Evolutionary conservation across 2,113 vertebrate genomes (phyloP), one percentile per base, ranked within the genome.

Genomic region (Hyla sarda): DNA sequence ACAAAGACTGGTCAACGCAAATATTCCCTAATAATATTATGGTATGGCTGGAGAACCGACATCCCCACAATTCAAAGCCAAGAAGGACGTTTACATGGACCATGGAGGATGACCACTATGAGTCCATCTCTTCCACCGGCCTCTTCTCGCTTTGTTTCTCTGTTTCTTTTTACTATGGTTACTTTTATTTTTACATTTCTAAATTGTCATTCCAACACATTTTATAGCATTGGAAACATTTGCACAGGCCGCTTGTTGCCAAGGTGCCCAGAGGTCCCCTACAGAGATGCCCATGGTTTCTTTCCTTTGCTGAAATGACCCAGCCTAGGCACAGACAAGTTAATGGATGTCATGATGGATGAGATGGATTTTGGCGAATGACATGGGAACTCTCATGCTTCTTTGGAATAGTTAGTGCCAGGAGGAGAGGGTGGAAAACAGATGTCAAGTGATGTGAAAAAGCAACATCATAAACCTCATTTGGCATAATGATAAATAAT

Each of bases 351-450:
- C 52, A 81, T 65, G 60, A 73, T 21, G 30, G 32, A 28, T 60
- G 67, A 47, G 28, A 84, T 84, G 78, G 19, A 32, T 73, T 34
- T 81, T 86, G 77, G 76, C 76, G 14, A 32, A 73, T 86, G 54
- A 62, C 25, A 72, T 14, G 19, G 41, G 34, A 82, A 81, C 62
- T 86, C 85, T 58, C 85, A 86, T 74, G 85, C 85, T 82, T 48
- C 19, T 86, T 74, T 25, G 37, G 17, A 62, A 60, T 6, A 45
- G 85, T 86, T 82, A 86, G 78, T 86, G 85, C 85, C 77, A 86
- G 77, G 85, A 82, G 62, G 85, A 82, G 52, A 81, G 34, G 21
- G 67, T 82, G 85, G 78, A 86, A 86, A 86, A 86, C 77, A 74
- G 85, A 86, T 86, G 85, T 81, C 67, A 82, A 47, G 37, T 52